phyloP scores from a whole-genome alignment of 2,113 vertebrate species.

The Corythoichthys haematopterus region DNA sequence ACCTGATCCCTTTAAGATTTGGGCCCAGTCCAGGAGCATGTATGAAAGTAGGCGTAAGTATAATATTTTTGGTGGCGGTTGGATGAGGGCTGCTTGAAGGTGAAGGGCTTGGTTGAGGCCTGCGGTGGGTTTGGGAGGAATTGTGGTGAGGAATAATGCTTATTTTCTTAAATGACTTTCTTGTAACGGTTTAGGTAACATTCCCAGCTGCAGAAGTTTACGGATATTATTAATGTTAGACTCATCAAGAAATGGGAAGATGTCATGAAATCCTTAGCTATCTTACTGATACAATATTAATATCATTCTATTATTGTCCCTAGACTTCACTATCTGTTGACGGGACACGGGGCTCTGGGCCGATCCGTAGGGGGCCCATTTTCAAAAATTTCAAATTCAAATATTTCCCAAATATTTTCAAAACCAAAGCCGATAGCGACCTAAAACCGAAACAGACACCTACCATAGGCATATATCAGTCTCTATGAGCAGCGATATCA shows the following conservation, averaged over 20 bases:
- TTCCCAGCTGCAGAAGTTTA: background rate
- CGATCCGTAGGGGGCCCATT: no score
- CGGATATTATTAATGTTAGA: background rate
- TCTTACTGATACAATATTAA: no score
- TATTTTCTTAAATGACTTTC: conserved; percentile 41
- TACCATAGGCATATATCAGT: no score
- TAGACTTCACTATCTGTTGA: no score
- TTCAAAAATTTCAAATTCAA: no score
- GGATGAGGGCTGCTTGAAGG: conserved; percentile 46
- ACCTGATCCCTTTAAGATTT: conserved; percentile 99
- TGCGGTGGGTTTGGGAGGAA: conserved; percentile 18
- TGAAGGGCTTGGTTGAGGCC: conserved; percentile 26
- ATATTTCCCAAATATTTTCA: no score
- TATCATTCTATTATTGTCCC: no score
- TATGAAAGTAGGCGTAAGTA: conserved; percentile 99
- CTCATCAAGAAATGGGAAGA: background rate
- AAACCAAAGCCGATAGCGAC: no score
- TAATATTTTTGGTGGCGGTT: conserved; percentile 66
- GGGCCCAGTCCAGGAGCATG: conserved; percentile 99
- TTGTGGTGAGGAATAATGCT: conserved; percentile 5
- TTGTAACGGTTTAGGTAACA: background rate
- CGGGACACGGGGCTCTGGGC: no score
- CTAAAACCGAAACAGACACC: no score
- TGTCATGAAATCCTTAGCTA: background rate
- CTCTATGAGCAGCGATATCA: no score